Base-by-base conservation (phyloP, 2,888 invertebrate species). In the Ochropleura leucogaster region DNA sequence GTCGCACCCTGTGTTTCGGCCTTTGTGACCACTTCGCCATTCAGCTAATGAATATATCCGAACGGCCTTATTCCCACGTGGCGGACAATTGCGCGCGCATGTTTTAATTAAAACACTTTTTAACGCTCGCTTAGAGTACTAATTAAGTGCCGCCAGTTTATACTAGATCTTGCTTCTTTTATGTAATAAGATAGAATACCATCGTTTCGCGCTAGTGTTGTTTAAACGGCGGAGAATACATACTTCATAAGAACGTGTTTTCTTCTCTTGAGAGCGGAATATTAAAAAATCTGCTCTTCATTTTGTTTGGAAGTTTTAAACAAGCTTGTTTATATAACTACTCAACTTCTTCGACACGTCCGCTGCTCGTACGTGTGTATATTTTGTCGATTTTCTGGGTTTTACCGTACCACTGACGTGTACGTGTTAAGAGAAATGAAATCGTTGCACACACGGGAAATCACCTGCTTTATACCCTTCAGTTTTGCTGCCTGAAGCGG, bases 51-150 rank as follows among this genome's bases (percentile, higher is more conserved):
- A 72, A 83, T 72, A 82, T 77, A 78, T 55, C 83, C 79, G 30
- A 82, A 78, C 68, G 14, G 10, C 53, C 63, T 16, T 67, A 72
- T 62, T 49, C 53, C 55, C 68, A 68, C 67, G 49, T 60, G 59
- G 30, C 12, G 16, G 71, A 67, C 64, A 70, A 85, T 71, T 68
- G 77, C 80, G 80, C 80, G 72, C 80, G 77, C 76, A 79, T 82
- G n/a, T 81, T 81, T 83, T 86, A 87, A 88, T 88, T 87, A 86
- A 85, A 85, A 88, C 74, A 80, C 79, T 75, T 82, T 80, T 71
- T 74, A 82, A 20, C 73, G 66, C 71, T 76, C 72, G 73, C 67
- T 80, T 74, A 51, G 64, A 68, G 72, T 80, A 67, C 68, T 80
- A 86, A 84, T 86, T 86, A 86, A 77, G 75, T 70, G 74, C 65